Evolutionary conservation across 64 coral and sea anemone species (phyloP), one percentile per base, ranked within the genome.

Genomic region (Montipora sp.): DNA sequence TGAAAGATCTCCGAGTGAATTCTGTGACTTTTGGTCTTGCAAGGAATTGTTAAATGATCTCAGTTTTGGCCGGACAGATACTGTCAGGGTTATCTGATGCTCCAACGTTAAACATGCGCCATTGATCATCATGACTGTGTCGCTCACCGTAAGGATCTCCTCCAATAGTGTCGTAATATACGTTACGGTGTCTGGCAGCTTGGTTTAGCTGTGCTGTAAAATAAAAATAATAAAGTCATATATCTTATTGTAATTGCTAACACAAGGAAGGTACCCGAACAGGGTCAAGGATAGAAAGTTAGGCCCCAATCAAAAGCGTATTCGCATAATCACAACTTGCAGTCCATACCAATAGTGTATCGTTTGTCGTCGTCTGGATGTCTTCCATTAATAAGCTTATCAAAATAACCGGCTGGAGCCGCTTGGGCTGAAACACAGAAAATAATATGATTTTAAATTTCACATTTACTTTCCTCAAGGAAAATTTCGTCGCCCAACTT

Each of bases 121-220:
- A 21, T 71, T 18, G 5, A 8, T 57, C 5, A 23, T n/a, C 5
- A 71, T 21, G 21, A 20, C 36, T 36, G 68, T 5, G 8, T 81
- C 10, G 7, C 67, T 43, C 73, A 96, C 95, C 95, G 77, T 96
- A 96, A 18, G 95, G 95, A 36, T 96, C 95, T 46, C 91, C 91
- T 63, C 95, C 95, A 19, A 69, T 59, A 51, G 51, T 78, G 63
- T 96, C 95, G 82, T 82, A 93, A 82, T 93, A 96, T 3, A 96
- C 95, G 46, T 96, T 96, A 46, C 95, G 95, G 19, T 96, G 95
- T 80, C 95, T 93, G 53, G 95, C 95, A 8, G 95, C 95, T 8
- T 87, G 91, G 63, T 96, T 96, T 11, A 96, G 67, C 79, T 96
- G 95, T 18, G 75, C 95, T 96, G 77, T 20, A 48, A 65, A 15